Percentiles rank a stretch among this genome's conserved stretches.
phyloP scores from a whole-genome alignment of 2,113 vertebrate species.

The Oostethus manadensis region DNA sequence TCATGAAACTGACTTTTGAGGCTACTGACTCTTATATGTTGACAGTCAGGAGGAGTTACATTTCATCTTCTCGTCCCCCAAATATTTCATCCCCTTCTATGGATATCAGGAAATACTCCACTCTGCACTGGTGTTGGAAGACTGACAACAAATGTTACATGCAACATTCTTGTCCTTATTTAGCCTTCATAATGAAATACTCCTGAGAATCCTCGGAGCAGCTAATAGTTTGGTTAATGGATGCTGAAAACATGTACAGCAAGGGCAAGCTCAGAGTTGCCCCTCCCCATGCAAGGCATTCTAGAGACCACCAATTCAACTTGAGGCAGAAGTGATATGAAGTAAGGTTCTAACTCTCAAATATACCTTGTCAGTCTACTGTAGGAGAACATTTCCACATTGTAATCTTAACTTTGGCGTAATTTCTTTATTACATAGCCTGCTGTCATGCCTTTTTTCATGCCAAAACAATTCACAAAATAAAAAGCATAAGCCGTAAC shows the following conservation, averaged over 20 bases:
- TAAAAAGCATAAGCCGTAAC: conserved; percentile 52
- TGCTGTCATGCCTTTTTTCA: conserved; percentile 60
- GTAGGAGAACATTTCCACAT: conserved; percentile 12
- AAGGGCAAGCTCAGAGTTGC: too few species aligned
- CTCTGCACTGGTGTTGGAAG: conserved; percentile 33
- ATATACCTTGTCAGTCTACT: background rate
- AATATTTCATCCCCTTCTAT: conserved; percentile 46
- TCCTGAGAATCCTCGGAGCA: conserved; percentile 32
- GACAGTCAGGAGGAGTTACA: conserved; percentile 15
- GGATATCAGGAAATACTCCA: conserved; percentile 17
- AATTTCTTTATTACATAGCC: conserved; percentile 59
- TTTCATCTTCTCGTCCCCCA: background rate
- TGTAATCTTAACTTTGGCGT: conserved; percentile 22
- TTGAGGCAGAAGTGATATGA: too few species aligned
- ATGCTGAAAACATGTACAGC: conserved; percentile 7
- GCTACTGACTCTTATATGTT: conserved; percentile 42
- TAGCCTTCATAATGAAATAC: conserved; percentile 43
- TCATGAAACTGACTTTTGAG: conserved; percentile 4
- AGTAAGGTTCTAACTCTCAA: background rate
- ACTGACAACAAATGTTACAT: conserved; percentile 24
- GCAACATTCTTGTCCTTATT: conserved; percentile 47
- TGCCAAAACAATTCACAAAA: conserved; percentile 54
- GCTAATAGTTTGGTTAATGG: conserved; percentile 26
- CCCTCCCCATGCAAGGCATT: too few species aligned
- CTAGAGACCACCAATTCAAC: too few species aligned